A percentile compares a stretch with the other conserved stretches of the same genome.
Conservation (phyloP, 2,113 vertebrate species). For the Neotoma lepida region DNA sequence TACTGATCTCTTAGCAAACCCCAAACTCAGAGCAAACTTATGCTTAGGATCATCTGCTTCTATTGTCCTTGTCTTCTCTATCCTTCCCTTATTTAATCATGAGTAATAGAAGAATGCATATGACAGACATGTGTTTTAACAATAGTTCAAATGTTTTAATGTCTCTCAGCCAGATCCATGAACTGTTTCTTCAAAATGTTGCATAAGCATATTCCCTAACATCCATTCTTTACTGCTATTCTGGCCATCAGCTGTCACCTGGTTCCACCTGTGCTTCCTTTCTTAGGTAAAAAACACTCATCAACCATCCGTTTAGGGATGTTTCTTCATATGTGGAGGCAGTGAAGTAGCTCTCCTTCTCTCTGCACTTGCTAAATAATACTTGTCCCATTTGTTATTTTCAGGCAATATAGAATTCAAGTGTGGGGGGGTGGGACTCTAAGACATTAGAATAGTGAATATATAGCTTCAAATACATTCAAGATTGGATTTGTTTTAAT, state of each 20-base stretch:
- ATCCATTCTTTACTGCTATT: neutral
- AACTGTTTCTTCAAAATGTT: neutral
- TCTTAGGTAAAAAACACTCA: neutral
- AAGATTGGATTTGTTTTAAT: neutral
- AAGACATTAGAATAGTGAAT: neutral
- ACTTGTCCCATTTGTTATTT: neutral
- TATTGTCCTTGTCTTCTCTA: neutral
- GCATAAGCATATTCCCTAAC: neutral
- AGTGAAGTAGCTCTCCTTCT: neutral
- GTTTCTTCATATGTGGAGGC: neutral
- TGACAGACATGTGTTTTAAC: neutral
- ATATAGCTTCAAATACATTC: neutral
- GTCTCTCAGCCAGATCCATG: neutral
- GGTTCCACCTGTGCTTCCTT: neutral
- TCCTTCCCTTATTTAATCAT: neutral
- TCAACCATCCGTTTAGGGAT: neutral
- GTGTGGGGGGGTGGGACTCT: neutral
- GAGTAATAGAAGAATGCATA: neutral
- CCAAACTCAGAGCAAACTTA: neutral
- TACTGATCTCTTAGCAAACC: neutral
- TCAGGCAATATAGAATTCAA: neutral
- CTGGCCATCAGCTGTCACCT: neutral
- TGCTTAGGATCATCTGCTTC: neutral
- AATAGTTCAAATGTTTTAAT: neutral
- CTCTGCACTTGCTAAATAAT: neutral